Percentiles rank a stretch among this genome's conserved stretches.
Conservation (phyloP, 2,888 invertebrate genomes). For the Drosophila borealis region DNA sequence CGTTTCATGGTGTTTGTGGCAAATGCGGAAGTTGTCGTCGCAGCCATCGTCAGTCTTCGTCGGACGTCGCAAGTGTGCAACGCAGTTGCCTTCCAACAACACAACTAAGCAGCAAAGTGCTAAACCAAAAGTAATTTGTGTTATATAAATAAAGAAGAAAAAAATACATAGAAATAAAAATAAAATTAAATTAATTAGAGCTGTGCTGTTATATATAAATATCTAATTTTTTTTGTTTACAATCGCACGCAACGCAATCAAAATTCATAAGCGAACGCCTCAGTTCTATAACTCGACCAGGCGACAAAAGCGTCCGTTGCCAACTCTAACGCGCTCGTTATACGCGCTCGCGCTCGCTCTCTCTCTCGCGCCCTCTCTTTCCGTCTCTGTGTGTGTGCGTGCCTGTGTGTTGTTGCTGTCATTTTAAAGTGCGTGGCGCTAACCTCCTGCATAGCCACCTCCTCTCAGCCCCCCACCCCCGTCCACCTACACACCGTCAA, state of each 20-base stretch:
- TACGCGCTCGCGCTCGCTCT: constrained; percentile 10
- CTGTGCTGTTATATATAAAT: constrained; percentile 19
- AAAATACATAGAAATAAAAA: constrained; percentile 1
- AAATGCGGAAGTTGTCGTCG: constrained; percentile 74
- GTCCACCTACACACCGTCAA: constrained; percentile 13
- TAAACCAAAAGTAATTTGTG: constrained; percentile 24
- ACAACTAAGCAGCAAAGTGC: constrained; percentile 22
- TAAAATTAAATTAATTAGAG: constrained; percentile 25
- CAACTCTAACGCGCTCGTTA: constrained; percentile 21
- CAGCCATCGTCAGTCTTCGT: constrained; percentile 67
- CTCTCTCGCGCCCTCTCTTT: constrained; percentile 20
- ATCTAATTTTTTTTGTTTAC: constrained; percentile 42
- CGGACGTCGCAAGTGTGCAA: constrained; percentile 59
- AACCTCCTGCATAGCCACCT: constrained; percentile 34
- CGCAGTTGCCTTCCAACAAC: constrained; percentile 42
- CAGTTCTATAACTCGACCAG: constrained; percentile 44
- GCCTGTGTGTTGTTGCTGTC: constrained; percentile 40
- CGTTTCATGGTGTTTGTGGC: constrained; percentile 56
- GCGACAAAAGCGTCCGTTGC: constrained; percentile 39
- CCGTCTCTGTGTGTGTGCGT: constrained; percentile 23
- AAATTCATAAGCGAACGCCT: constrained; percentile 53
- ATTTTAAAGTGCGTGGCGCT: constrained; percentile 66
- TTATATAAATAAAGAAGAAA: constrained; percentile 30
- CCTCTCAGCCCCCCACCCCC: constrained; percentile 1
- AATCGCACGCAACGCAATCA: constrained; percentile 35